Base-by-base conservation (phyloP, 2,888 invertebrate genomes). In the Brenthis hecate region DNA sequence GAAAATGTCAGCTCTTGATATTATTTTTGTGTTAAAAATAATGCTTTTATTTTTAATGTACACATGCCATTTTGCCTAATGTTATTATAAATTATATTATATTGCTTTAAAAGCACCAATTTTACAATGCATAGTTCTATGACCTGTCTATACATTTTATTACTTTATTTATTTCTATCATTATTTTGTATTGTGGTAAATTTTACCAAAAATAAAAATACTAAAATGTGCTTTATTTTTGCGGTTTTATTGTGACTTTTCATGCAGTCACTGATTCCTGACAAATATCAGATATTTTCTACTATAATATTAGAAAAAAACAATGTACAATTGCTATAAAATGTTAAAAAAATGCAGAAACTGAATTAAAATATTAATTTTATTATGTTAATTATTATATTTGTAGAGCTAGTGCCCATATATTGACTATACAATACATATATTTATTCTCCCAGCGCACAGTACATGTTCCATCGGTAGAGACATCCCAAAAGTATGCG, bases 391-490 rank as follows among this genome's bases (percentile, higher is more conserved):
- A 64, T 64, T 56, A 60, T 72, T 84, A 91, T 69, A 91, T 70
- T 73, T 91, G 91, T 66, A 92, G 73, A 23, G 96, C 95, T 57
- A 96, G 87, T 48, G 96, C 97, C 93, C 96, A 97, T 53, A 97
- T 95, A 76, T 96, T 96, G 43, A 97, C 95, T 73, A 97, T 96
- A 82, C 96, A 97, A 83, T 96, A 96, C 95, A 97, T 96, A 72
- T 95, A 96, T 85, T 97, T 97, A 85, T 97, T 97, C 81, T 97
- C 97, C 97, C 97, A 97, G 78, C 97, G 94, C 8, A 97, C 96
- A 1, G 96, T 97, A 84, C 96, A 96, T 58, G 96, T 95, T 77
- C 96, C 95, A 85, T 97, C 97, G 0, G 96, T 96, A 13, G 94
- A 91, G 69, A 95, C 96, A 85, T 97, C 97, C 97, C 97, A 97